Conservation (phyloP, 1,140 invertebrate genomes). For the Trichomalopsis sarcophagae region DNA sequence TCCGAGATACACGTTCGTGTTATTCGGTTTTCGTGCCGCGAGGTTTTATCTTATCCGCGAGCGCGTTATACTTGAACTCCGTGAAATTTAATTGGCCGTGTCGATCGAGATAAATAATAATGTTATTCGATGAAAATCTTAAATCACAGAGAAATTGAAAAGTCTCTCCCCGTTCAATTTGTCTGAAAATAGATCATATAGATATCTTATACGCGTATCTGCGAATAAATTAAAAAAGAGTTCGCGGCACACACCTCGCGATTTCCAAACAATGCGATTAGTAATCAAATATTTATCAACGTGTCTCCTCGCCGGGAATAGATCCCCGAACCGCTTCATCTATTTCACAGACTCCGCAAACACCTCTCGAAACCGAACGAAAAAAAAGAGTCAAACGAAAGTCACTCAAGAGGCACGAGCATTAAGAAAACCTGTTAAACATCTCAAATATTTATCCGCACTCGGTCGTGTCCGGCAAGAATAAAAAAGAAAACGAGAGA, state of each 20-base stretch:
- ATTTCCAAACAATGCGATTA: constrained; percentile 12
- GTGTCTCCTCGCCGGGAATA: background rate
- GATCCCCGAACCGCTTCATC: background rate
- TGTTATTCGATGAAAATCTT: background rate
- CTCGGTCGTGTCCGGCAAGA: background rate
- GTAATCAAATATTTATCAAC: constrained; percentile 36
- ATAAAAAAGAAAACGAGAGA: background rate
- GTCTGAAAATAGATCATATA: background rate
- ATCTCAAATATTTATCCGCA: constrained; percentile 50
- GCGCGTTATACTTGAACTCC: background rate
- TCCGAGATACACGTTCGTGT: background rate
- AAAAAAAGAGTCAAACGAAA: constrained; percentile 14
- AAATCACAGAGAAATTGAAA: background rate
- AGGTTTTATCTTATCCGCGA: constrained; percentile 14
- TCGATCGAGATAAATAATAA: constrained; percentile 12
- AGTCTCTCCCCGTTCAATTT: background rate
- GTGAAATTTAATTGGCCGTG: constrained; percentile 26
- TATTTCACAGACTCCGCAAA: background rate
- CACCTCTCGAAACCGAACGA: background rate
- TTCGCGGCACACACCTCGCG: background rate
- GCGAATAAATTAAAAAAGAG: background rate
- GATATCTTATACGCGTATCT: background rate
- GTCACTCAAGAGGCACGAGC: constrained; percentile 34
- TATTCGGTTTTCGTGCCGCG: background rate
- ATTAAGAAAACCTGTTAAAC: constrained; percentile 46